phyloP scores from a whole-genome alignment of 2,888 invertebrate species.

The Danaus chrysippus region DNA sequence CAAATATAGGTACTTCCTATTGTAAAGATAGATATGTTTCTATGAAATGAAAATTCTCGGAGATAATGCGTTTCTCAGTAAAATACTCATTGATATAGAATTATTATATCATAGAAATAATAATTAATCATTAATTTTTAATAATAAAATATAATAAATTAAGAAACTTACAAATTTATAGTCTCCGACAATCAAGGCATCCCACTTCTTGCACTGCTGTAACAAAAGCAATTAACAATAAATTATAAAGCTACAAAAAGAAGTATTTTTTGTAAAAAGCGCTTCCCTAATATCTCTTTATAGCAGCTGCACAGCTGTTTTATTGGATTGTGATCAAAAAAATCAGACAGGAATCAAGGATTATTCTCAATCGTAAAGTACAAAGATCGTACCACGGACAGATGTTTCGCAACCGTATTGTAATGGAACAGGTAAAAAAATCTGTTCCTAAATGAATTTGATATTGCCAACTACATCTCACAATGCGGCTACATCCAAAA shows the following conservation, averaged over 20 bases:
- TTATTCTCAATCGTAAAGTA: conserved; percentile 46
- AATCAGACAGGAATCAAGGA: conserved; percentile 41
- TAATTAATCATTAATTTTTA: no score
- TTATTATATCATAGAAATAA: no score
- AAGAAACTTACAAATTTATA: conserved; percentile 46
- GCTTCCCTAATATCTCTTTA: no score
- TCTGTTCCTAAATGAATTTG: conserved; percentile 40
- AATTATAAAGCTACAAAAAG: conserved; percentile 27
- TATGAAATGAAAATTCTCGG: background rate
- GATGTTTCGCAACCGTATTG: conserved; percentile 58
- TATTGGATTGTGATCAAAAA: conserved; percentile 33
- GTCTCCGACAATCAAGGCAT: conserved; percentile 60
- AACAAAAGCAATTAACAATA: conserved; percentile 47
- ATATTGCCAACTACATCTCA: conserved; percentile 10
- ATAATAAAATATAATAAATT: conserved; percentile 25
- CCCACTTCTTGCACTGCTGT: conserved; percentile 70
- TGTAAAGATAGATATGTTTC: background rate
- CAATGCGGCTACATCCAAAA: no score
- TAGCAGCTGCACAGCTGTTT: conserved; percentile 33
- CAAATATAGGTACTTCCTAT: background rate
- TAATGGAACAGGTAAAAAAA: conserved; percentile 61
- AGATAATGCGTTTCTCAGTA: background rate
- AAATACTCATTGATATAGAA: background rate
- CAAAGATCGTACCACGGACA: conserved; percentile 54
- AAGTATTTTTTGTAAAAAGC: background rate